phyloP scores from a whole-genome alignment of 1,140 invertebrate genomes.

The Penaeus indicus region DNA sequence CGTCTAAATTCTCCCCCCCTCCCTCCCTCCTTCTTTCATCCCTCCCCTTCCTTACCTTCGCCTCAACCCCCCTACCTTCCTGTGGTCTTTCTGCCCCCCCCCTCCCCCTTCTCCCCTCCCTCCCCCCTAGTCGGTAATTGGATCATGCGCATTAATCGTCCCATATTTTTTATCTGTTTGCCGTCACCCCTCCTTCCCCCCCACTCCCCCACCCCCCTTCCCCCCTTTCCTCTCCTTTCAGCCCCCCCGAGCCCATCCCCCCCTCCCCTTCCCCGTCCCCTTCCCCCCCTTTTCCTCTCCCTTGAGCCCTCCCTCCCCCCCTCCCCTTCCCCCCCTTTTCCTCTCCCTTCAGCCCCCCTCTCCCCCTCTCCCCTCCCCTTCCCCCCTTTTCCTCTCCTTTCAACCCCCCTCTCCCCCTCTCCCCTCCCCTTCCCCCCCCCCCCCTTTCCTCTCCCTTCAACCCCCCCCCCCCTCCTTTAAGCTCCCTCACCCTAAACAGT shows the following conservation, averaged over 20 bases:
- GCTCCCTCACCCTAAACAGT: too few relatives aligned
- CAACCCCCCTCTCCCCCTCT: slow-evolving; percentile 44
- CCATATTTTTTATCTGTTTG: slow-evolving; percentile 13
- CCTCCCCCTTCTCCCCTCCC: not conserved
- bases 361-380: slow-evolving; percentile 12
- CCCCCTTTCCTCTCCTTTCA: too few relatives aligned
- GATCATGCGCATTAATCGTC: slow-evolving; percentile 19
- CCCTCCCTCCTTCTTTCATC: too few relatives aligned
- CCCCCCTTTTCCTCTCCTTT: slow-evolving; percentile 45
- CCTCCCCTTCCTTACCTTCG: not conserved
- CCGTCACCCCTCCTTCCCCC: not conserved
- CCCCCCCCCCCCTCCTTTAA: too few relatives aligned
- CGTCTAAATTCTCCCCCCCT: not conserved
- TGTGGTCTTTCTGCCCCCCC: not conserved
- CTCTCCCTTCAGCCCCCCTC: not conserved
- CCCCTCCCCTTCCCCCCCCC: slow-evolving; percentile 46
- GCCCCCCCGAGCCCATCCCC: not conserved
- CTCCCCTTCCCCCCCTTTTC: too few relatives aligned
- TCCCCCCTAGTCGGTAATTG: slow-evolving; percentile 18
- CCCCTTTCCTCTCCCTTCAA: too few relatives aligned
- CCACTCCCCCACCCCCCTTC: too few relatives aligned
- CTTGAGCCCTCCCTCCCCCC: too few relatives aligned
- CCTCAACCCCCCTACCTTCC: not conserved
- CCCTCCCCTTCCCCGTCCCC: not conserved
- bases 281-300: too few relatives aligned